Conservation (phyloP, 2,113 vertebrate genomes). For the Phyllostomus hastatus region DNA sequence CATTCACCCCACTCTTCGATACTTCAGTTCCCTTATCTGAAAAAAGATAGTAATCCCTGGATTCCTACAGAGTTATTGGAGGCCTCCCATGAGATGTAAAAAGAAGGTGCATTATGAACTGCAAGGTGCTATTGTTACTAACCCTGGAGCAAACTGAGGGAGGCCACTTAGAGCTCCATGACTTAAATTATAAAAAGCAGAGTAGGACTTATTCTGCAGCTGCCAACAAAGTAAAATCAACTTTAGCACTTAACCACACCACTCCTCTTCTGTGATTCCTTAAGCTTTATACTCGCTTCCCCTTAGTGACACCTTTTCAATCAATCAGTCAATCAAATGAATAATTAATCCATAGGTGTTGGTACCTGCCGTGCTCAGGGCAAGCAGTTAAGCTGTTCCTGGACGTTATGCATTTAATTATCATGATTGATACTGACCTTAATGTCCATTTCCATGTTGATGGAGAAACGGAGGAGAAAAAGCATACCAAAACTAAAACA, state of each 20-base stretch:
- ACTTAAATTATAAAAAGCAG: constrained; percentile 28
- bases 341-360: not conserved
- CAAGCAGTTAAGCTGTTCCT: not conserved
- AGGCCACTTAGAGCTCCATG: not conserved
- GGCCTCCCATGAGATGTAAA: not conserved
- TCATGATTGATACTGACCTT: not conserved
- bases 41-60: not conserved
- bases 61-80: not conserved
- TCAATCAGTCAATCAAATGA: not conserved
- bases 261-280: not conserved
- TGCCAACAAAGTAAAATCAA: constrained; percentile 2
- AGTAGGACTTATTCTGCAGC: not conserved
- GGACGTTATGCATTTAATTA: constrained; percentile 34
- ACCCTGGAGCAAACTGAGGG: not conserved
- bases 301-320: not conserved
- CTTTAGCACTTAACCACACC: not conserved
- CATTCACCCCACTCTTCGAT: not conserved
- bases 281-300: not conserved
- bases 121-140: not conserved
- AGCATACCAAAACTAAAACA: not conserved
- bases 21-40: not conserved
- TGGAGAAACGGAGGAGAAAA: not conserved
- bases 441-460: not conserved
- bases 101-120: not conserved
- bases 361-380: not conserved